Percentiles rank a stretch among this genome's conserved stretches.
Conservation (phyloP, 2,888 invertebrate genomes). For the Melikaiella ostensackeni region DNA sequence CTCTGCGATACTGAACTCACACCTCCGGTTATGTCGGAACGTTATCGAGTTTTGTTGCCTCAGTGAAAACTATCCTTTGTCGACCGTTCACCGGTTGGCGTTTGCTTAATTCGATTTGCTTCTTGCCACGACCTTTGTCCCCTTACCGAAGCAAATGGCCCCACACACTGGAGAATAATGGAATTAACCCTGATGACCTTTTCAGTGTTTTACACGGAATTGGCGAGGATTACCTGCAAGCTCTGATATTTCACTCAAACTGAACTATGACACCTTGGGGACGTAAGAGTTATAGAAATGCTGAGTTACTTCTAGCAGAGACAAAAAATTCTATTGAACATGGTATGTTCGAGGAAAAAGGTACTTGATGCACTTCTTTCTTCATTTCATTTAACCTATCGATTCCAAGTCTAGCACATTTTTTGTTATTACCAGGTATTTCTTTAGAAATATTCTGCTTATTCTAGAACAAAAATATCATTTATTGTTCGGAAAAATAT, state of each 20-base stretch:
- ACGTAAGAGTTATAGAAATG: neutral
- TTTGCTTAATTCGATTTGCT: slow-evolving; percentile 52
- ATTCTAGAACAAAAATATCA: too few relatives aligned
- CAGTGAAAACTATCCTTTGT: slow-evolving; percentile 48
- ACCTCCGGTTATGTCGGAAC: slow-evolving; percentile 16
- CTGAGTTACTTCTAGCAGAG: neutral
- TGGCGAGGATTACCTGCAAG: slow-evolving; percentile 6
- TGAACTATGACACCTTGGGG: neutral
- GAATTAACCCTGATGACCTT: slow-evolving; percentile 11
- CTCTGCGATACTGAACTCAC: slow-evolving; percentile 23
- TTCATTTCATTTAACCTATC: neutral
- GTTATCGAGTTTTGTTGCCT: slow-evolving; percentile 52
- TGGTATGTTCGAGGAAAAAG: neutral
- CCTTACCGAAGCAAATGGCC: slow-evolving; percentile 3
- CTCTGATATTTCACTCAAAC: neutral
- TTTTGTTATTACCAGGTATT: too few relatives aligned
- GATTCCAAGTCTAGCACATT: too few relatives aligned
- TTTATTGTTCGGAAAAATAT: too few relatives aligned
- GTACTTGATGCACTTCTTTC: neutral
- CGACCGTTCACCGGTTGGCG: slow-evolving; percentile 42
- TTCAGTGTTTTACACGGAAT: slow-evolving; percentile 17
- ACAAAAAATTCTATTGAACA: neutral
- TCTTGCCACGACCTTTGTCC: slow-evolving; percentile 34
- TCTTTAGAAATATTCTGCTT: too few relatives aligned
- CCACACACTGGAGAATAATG: slow-evolving; percentile 7